phyloP scores from a whole-genome alignment of 2,113 vertebrate genomes.

The Peucedramus taeniatus region DNA sequence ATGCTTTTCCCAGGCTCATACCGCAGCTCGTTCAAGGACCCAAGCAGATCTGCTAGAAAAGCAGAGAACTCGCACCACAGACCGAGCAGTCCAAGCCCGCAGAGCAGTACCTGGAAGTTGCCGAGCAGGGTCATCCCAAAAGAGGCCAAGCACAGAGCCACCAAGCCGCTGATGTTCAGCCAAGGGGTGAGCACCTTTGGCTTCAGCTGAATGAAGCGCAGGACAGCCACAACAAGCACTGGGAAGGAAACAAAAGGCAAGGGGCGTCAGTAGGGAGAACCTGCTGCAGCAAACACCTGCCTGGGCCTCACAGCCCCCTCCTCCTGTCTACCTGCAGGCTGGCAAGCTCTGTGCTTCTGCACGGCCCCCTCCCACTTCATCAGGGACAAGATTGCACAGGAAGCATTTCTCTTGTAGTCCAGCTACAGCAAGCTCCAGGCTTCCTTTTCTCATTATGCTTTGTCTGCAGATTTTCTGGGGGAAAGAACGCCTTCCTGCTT shows the following conservation, averaged over 20 bases:
- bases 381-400: neutral
- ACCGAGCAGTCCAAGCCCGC: neutral
- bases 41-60: neutral
- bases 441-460: neutral
- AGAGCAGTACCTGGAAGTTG: constrained; percentile 87
- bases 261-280: neutral
- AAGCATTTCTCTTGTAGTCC: neutral
- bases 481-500: neutral
- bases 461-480: neutral
- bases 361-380: accelerated
- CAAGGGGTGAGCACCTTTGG: constrained; percentile 77
- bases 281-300: neutral
- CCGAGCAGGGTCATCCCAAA: constrained; percentile 92
- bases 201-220: constrained; percentile 90
- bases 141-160: constrained; percentile 76
- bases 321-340: neutral
- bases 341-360: neutral
- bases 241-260: constrained; percentile 23
- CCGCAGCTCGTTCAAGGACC: neutral
- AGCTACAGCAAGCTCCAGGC: neutral
- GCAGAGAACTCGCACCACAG: neutral
- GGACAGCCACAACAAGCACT: constrained; percentile 83
- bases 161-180: constrained; percentile 81
- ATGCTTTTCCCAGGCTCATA: neutral
- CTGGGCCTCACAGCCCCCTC: neutral